Percentiles rank a stretch among this genome's conserved stretches.
These are phyloP conservation scores for Nothoprocta perdicaria DNA, from an alignment of 2,113 vertebrate species.

Conservation along the genomic window DNA sequence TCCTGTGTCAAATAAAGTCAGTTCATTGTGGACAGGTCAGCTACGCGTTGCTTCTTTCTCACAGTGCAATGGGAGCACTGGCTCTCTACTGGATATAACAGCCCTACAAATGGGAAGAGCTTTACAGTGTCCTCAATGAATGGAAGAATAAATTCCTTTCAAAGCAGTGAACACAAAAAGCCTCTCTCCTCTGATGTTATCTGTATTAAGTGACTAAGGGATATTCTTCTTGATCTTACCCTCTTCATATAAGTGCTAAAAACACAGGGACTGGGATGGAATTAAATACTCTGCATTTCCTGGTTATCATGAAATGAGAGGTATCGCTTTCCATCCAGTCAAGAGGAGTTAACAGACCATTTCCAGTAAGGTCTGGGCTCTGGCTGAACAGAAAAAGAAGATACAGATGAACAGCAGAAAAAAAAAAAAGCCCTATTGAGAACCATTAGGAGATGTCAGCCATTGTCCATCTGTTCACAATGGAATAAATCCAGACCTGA, in stretches of 20 bases:
- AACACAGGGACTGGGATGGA: slow-evolving; percentile 12
- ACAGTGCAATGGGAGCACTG: not conserved
- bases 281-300: slow-evolving; percentile 40
- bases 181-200: slow-evolving; percentile 18
- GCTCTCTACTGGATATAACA: slow-evolving; percentile 10
- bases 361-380: slow-evolving; percentile 11
- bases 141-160: slow-evolving; percentile 47
- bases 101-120: not conserved
- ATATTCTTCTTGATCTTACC: slow-evolving; percentile 45
- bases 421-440: slow-evolving; percentile 15
- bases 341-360: slow-evolving; percentile 24
- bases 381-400: slow-evolving; percentile 43
- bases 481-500: slow-evolving; percentile 71
- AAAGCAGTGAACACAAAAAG: slow-evolving; percentile 1
- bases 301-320: not conserved
- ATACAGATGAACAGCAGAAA: slow-evolving; percentile 41
- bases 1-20: slow-evolving; percentile 32
- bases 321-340: slow-evolving; percentile 1
- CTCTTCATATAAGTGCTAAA: slow-evolving; percentile 37
- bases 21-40: slow-evolving; percentile 40
- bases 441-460: slow-evolving; percentile 62
- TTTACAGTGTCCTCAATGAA: not conserved
- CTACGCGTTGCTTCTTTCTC: not conserved
- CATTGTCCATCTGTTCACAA: slow-evolving; percentile 70
- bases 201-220: slow-evolving; percentile 17